Evolutionary conservation across 2,888 invertebrate species (phyloP).

Genomic region (Drosophila testacea): DNA sequence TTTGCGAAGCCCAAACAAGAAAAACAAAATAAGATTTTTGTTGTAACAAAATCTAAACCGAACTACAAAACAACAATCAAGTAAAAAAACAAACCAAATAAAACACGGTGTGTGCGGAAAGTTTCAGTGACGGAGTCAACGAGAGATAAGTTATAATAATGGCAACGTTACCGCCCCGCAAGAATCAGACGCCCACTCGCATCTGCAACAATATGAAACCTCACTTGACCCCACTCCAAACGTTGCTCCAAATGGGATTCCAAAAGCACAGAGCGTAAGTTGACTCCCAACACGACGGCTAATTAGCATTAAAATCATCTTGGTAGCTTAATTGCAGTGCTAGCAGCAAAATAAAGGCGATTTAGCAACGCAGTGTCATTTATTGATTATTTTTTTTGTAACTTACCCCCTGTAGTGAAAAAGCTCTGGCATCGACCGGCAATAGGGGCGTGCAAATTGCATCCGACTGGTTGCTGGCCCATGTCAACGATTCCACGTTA

Average conservation of each 20-base stretch:
- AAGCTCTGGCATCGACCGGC: conserved; percentile 95
- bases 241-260: conserved; percentile 95
- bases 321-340: not conserved
- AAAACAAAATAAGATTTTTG: conserved; percentile 51
- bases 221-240: conserved; percentile 91
- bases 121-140: not conserved
- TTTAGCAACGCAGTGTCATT: conserved; percentile 1
- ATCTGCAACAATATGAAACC: conserved; percentile 87
- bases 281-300: not conserved
- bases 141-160: conserved; percentile 84
- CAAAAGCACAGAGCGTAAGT: conserved; percentile 95
- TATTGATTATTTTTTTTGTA: conserved; percentile 65
- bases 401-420: conserved; percentile 87
- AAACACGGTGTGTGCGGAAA: conserved; percentile 2
- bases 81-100: not conserved
- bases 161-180: conserved; percentile 92
- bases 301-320: too few species aligned
- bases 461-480: conserved; percentile 95
- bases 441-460: conserved; percentile 94
- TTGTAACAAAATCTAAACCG: conserved; percentile 13
- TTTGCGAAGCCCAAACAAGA: conserved; percentile 29
- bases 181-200: conserved; percentile 90
- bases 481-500: conserved; percentile 93
- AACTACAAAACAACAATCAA: conserved; percentile 4
- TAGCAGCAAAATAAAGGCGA: not conserved